A percentile compares a stretch with the other conserved stretches of the same genome.
These are phyloP conservation scores for Chironomus riparius DNA, from an alignment of 2,888 invertebrate genomes.

Conservation along the genomic window DNA sequence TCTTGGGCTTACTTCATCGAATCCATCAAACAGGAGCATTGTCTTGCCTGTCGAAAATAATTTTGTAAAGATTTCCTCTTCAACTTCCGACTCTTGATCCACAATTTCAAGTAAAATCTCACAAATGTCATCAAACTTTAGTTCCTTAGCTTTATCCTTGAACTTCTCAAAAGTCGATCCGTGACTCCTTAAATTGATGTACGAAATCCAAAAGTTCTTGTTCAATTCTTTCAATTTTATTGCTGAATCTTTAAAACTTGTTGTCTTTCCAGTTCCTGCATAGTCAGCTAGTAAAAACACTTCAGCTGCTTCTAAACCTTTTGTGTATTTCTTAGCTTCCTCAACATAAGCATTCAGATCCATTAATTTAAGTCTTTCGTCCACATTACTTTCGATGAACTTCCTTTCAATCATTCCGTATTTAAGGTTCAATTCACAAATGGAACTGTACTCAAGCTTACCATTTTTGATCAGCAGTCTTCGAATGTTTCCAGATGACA, in stretches of 20 bases:
- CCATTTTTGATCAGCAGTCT: background rate
- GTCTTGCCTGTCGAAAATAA: background rate
- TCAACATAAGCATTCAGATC: too few species aligned
- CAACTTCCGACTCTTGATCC: background rate
- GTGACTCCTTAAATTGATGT: background rate
- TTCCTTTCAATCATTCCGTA: background rate
- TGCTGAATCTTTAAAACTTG: background rate
- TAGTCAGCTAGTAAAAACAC: background rate
- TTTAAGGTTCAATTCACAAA: background rate
- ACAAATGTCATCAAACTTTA: background rate
- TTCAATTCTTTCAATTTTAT: background rate
- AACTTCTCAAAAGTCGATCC: background rate
- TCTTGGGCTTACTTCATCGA: background rate
- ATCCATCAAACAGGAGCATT: background rate
- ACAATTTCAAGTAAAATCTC: background rate
- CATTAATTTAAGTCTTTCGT: background rate
- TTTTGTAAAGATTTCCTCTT: background rate
- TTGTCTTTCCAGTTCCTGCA: background rate
- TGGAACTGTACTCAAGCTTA: background rate
- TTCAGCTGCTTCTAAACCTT: background rate
- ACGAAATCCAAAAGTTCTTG: background rate
- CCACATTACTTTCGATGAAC: background rate
- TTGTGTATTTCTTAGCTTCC: too few species aligned
- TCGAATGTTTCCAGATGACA: background rate
- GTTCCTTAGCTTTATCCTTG: background rate